Conservation (phyloP, 2,113 vertebrate species). For the Axis porcinus region DNA sequence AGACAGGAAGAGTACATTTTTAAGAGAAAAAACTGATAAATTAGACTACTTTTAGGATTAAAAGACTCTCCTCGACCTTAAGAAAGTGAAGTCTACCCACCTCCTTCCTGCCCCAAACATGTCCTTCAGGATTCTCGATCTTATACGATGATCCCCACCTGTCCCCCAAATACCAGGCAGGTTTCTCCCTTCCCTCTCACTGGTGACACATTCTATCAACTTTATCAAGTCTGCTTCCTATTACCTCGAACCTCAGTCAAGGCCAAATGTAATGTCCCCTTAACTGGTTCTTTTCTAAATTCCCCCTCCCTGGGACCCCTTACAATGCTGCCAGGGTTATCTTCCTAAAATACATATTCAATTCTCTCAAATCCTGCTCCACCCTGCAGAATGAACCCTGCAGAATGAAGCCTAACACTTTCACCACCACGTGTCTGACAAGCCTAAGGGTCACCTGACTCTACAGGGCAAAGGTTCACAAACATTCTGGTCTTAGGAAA, state of each 20-base stretch:
- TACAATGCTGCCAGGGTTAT: not conserved
- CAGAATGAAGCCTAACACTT: not conserved
- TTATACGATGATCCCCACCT: not conserved
- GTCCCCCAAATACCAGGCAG: not conserved
- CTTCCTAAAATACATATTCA: not conserved
- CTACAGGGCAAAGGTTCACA: not conserved
- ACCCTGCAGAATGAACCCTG: not conserved
- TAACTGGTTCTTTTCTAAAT: not conserved
- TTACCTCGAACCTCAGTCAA: not conserved
- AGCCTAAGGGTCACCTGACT: not conserved
- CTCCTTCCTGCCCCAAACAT: not conserved
- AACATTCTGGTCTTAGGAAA: not conserved
- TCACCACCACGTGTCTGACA: too few species aligned
- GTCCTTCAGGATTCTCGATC: not conserved
- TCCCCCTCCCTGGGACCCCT: not conserved
- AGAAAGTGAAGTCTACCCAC: not conserved
- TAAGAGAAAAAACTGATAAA: not conserved
- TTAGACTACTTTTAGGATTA: not conserved
- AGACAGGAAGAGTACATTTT: not conserved
- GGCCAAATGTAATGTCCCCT: not conserved
- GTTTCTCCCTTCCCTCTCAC: not conserved
- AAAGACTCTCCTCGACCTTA: not conserved
- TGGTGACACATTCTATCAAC: not conserved
- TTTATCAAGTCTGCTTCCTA: not conserved
- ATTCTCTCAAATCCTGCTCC: not conserved